Evolutionary conservation across 2,113 vertebrate species (phyloP).

Genomic region (Prolemur simus): DNA sequence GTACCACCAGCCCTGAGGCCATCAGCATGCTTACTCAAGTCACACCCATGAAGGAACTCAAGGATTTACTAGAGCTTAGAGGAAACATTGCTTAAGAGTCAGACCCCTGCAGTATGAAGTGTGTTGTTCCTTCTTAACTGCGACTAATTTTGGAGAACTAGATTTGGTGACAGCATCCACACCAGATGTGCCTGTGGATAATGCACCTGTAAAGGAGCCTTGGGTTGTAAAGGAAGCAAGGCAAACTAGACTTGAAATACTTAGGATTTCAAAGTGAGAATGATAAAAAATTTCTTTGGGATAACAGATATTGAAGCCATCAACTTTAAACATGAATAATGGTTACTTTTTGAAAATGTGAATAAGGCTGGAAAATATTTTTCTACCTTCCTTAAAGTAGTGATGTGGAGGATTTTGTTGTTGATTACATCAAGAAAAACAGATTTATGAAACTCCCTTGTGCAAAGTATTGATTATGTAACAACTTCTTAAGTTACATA

Average conservation of each 20-base stretch:
- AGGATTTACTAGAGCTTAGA: not conserved
- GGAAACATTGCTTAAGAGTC: not conserved
- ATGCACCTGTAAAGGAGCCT: not conserved
- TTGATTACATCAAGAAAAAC: not conserved
- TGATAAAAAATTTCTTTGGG: not conserved
- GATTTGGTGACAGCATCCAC: not conserved
- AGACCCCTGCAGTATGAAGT: not conserved
- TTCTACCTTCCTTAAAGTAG: not conserved
- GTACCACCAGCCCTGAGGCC: not conserved
- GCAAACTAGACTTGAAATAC: not conserved
- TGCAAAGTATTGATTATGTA: not conserved
- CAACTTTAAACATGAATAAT: not conserved
- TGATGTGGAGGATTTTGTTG: not conserved
- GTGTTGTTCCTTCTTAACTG: not conserved
- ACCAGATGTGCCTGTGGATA: not conserved
- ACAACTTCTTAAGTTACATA: not conserved
- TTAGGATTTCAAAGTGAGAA: not conserved
- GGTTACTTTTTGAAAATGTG: not conserved
- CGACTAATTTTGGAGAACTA: not conserved
- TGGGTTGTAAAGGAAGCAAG: not conserved
- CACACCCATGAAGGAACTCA: not conserved
- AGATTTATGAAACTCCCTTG: not conserved
- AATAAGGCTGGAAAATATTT: not conserved
- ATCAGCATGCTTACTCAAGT: not conserved
- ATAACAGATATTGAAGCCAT: not conserved